Evolutionary conservation across 2,113 vertebrate species (phyloP).

Genomic region (Caloenas nicobarica): DNA sequence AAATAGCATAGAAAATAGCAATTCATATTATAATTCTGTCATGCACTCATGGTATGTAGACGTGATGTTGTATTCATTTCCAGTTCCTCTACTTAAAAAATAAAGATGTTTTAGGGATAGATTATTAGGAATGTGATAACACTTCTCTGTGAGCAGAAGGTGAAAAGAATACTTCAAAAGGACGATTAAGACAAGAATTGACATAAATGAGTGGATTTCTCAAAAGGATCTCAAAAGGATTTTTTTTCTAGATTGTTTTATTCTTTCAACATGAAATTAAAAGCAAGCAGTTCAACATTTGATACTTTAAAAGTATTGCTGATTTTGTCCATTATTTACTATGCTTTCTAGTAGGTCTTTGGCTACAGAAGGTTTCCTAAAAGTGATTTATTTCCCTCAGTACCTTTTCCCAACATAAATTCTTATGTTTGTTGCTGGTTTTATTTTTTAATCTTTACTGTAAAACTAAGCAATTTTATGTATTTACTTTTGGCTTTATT

Average conservation of each 20-base stretch:
- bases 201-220: background rate
- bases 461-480: background rate
- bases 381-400: background rate
- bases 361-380: background rate
- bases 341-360: background rate
- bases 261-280: background rate
- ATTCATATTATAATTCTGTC: background rate
- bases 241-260: background rate
- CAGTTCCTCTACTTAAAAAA: background rate
- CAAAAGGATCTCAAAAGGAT: background rate
- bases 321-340: background rate
- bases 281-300: background rate
- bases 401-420: background rate
- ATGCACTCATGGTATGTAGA: fast-evolving
- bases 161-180: background rate
- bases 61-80: background rate
- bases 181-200: background rate
- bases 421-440: background rate
- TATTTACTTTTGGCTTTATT: background rate
- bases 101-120: background rate
- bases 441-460: background rate
- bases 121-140: background rate
- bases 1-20: background rate
- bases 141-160: background rate
- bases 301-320: background rate